Conservation (phyloP, 2,113 vertebrate species). For the Dendropsophus ebraccatus region DNA sequence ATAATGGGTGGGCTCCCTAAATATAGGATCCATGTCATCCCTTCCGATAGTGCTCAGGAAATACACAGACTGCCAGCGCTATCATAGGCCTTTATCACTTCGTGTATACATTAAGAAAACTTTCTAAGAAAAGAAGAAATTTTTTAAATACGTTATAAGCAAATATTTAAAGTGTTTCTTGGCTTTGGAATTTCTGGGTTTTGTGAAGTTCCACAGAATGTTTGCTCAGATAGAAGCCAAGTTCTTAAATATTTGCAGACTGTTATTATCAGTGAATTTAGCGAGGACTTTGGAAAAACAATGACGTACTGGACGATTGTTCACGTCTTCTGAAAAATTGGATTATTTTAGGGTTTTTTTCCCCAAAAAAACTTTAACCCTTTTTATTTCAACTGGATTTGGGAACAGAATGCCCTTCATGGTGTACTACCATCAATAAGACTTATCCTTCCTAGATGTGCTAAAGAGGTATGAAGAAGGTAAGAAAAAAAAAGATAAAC, state of each 20-base stretch:
- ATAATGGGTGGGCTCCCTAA: conserved; percentile 11
- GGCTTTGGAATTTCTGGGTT: conserved; percentile 70
- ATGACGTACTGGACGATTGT: conserved; percentile 68
- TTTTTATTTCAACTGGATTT: not conserved
- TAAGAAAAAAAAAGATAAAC: too few species aligned
- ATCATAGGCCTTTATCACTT: conserved; percentile 16
- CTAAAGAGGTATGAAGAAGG: too few species aligned
- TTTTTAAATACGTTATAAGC: conserved; percentile 65
- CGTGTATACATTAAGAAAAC: conserved; percentile 57
- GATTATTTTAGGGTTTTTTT: not conserved
- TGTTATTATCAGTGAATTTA: conserved; percentile 72
- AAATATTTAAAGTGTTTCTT: conserved; percentile 66
- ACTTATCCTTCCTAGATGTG: not conserved
- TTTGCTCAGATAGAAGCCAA: conserved; percentile 75
- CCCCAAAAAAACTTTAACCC: not conserved
- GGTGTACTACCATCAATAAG: not conserved
- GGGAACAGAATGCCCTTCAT: not conserved
- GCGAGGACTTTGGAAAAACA: conserved; percentile 66
- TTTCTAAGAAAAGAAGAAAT: conserved; percentile 71
- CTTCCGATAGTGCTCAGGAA: not conserved
- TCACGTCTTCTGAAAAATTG: conserved; percentile 17
- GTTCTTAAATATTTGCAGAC: conserved; percentile 69
- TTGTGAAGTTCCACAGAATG: conserved; percentile 71
- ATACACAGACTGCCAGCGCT: not conserved
- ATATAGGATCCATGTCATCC: not conserved